Evolutionary conservation across 64 coral and sea anemone species (phyloP), one percentile per base, ranked within the genome.

Genomic region (Montipora sp.): DNA sequence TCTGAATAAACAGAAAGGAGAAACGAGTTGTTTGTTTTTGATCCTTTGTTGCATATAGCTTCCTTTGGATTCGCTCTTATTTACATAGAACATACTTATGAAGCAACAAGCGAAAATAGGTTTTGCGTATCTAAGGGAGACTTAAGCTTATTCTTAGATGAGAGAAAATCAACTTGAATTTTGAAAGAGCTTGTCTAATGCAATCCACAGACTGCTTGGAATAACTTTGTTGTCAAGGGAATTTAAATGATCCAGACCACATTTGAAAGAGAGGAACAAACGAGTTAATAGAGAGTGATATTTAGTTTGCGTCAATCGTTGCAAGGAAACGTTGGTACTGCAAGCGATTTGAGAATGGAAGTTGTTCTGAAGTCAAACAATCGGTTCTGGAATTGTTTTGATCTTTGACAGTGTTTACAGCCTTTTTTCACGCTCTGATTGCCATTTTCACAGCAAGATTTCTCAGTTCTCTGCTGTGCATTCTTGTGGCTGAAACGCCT

Each of bases 11-110:
- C 9, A 70, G 2, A 57, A 45, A 57, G 68, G 18, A 19, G 18
- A 71, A n/a, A 63, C 11, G 8, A 85, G 65, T 22, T 85, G 82
- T 85, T 85, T 85, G 65, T 85, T 10, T 85, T 85, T 49, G 20
- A 14, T 15, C 19, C 45, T 71, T 18, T 7, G 16, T 8, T 48
- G 12, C 82, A 19, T 85, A 63, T 85, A 46, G 65, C 45, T 45
- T 49, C 44, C 19, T 50, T 18, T 48, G 36, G 66, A 85, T 85
- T 85, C 16, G 65, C 8, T 44, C 2, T 49, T 65, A 85, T 85
- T 85, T 83, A 43, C 60, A 68, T 83, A 67, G 27, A 63, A 23
- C 81, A 68, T 83, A 67, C 59, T 83, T 36, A 23, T 83, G 60
- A 46, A 44, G 59, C 81, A 63, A 68, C 65, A 85, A 71, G 82